phyloP scores from a whole-genome alignment of 2,797 vertebrate species.

The Chelmon rostratus region DNA sequence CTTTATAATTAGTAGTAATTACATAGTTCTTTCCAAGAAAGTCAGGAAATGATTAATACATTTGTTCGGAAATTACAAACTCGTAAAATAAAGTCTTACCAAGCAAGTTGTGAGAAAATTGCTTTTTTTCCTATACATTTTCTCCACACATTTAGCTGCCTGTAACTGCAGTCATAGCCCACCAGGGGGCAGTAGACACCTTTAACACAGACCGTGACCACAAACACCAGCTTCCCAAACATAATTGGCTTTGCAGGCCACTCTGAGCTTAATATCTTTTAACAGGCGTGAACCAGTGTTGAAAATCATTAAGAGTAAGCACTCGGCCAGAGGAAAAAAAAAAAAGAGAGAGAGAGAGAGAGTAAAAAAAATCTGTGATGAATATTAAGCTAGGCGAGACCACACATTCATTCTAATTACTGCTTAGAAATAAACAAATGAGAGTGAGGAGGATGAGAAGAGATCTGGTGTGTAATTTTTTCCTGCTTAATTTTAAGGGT shows the following conservation, averaged over 20 bases:
- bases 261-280: conserved; percentile 83
- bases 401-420: conserved; percentile 84
- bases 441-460: conserved; percentile 63
- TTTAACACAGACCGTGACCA: conserved; percentile 69
- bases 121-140: background rate
- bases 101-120: background rate
- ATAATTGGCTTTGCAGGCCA: conserved; percentile 84
- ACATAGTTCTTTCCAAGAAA: background rate
- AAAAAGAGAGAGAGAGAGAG: conserved; percentile 33
- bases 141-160: background rate
- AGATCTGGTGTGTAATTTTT: conserved; percentile 62
- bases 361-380: conserved; percentile 63
- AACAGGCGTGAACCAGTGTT: conserved; percentile 84
- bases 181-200: conserved; percentile 84
- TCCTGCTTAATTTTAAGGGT: conserved; percentile 43
- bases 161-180: conserved; percentile 55
- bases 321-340: conserved; percentile 76
- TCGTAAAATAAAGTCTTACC: background rate
- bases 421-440: conserved; percentile 75
- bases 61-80: background rate
- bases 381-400: conserved; percentile 80
- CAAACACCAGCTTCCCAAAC: conserved; percentile 57
- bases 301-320: conserved; percentile 84
- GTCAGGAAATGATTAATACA: background rate
- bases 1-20: background rate